These are phyloP conservation scores for Drosophila lacertosa DNA, from an alignment of 1,140 invertebrate species.

Conservation along the genomic window DNA sequence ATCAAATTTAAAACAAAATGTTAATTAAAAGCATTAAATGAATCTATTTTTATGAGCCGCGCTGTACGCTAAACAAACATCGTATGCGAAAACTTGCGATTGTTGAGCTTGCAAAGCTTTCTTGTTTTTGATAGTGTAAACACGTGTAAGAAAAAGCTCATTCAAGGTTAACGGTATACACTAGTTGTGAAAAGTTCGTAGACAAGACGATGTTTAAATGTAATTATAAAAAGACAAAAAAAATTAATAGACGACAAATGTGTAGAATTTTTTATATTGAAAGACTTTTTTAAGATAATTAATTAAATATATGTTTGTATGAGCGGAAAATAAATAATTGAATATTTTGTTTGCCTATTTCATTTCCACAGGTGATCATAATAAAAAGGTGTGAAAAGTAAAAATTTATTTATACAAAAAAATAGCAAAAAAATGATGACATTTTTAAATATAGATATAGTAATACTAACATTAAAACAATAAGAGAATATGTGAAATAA, in stretches of 20 bases:
- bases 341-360: too few species aligned
- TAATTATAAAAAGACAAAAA: not conserved
- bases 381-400: too few species aligned
- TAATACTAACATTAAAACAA: not conserved
- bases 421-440: too few species aligned
- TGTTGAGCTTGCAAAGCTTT: conserved; percentile 13
- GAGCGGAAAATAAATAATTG: too few species aligned
- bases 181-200: conserved; percentile 3
- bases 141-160: conserved; percentile 14
- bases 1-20: too few species aligned
- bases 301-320: too few species aligned
- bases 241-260: not conserved
- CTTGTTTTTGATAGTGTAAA: not conserved
- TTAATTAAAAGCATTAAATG: not conserved
- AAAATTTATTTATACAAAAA: too few species aligned
- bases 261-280: too few species aligned
- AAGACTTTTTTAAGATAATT: too few species aligned
- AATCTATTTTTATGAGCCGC: not conserved
- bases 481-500: not conserved
- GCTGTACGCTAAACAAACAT: conserved; percentile 4
- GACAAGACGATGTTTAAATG: too few species aligned
- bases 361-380: too few species aligned
- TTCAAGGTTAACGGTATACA: conserved; percentile 4
- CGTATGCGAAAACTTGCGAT: not conserved
- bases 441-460: too few species aligned